Evolutionary conservation across 2,888 invertebrate genomes (phyloP).

Genomic region (Drosophila cognata): DNA sequence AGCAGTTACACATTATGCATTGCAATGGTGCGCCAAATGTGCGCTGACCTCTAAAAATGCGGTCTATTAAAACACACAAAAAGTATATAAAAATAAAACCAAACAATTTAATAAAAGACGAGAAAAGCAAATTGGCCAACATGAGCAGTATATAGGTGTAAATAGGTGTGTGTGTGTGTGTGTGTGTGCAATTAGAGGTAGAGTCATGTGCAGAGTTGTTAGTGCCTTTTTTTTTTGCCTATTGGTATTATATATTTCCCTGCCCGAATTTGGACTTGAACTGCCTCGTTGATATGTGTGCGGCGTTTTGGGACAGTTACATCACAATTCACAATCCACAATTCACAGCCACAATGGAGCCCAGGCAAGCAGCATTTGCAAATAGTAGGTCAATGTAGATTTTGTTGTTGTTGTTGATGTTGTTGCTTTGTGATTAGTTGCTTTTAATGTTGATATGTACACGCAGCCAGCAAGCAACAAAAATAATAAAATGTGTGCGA

Average conservation of each 20-base stretch:
- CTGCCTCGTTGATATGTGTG: constrained; percentile 80
- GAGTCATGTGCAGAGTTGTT: constrained; percentile 63
- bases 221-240: constrained; percentile 37
- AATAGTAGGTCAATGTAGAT: constrained; percentile 78
- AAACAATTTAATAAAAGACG: constrained; percentile 65
- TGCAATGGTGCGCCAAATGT: constrained; percentile 75
- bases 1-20: constrained; percentile 42
- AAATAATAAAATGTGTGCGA: not conserved
- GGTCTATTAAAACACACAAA: constrained; percentile 64
- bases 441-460: constrained; percentile 34
- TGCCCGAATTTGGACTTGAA: constrained; percentile 77
- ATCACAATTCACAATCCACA: constrained; percentile 65
- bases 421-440: constrained; percentile 63
- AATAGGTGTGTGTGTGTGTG: constrained; percentile 9
- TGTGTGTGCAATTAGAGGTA: constrained; percentile 75
- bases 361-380: constrained; percentile 54
- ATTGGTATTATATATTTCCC: constrained; percentile 56
- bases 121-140: constrained; percentile 74
- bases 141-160: constrained; percentile 16
- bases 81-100: constrained; percentile 29
- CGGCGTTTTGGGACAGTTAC: constrained; percentile 80
- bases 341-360: constrained; percentile 50
- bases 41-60: constrained; percentile 79
- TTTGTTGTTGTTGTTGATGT: constrained; percentile 27
- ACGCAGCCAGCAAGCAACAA: constrained; percentile 1